Base-by-base conservation (phyloP, 2,797 vertebrate genomes). In the Lithobates pipiens region DNA sequence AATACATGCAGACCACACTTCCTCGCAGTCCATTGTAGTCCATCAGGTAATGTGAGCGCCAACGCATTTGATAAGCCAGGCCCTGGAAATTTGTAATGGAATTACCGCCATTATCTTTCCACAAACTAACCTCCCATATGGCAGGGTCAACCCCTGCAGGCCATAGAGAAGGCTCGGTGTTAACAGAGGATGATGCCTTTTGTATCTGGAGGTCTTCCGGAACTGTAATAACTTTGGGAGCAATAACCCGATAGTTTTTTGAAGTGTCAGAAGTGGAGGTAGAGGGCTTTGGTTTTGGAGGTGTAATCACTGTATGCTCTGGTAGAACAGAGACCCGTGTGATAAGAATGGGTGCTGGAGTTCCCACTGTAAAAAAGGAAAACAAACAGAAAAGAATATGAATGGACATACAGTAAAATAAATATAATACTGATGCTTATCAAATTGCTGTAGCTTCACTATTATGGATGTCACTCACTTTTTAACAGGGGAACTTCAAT, bases 1-100 rank as follows among this genome's bases (percentile, higher is more conserved):
- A 98, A 88, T 96, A 96, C 97, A 97, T 95, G 91, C 97, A 98
- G 92, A 94, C 96, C 21, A 95, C 94, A 25, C 96, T 95, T 11
- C 92, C 95, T 54, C 95, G 94, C 85, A 92, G 91, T 5, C 96
- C 95, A 69, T 96, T 96, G 42, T 96, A 95, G 39, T 96, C 96
- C 93, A 98, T 93, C 89, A 98, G 91, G 91, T 96, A 97, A 91
- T 98, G 96, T 2, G 96, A 93, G 21, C 96, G 95, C 88, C 97
- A 96, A 67, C 94, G 93, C 92, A 95, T 95, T 0, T 95, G 96
- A 89, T 94, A 93, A 11, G 93, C 93, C 10, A 91, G 93, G 0
- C 92, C 92, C 69, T 93, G 91, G 10, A 90, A 90, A 79, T 90
- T 90, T 89, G 90, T 94, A 21, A 25, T 16, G n/a, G 79, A n/a